Percentiles rank a stretch among this genome's conserved stretches.
Conservation (phyloP, 1,140 invertebrate species). For the Drosophila tristis region DNA sequence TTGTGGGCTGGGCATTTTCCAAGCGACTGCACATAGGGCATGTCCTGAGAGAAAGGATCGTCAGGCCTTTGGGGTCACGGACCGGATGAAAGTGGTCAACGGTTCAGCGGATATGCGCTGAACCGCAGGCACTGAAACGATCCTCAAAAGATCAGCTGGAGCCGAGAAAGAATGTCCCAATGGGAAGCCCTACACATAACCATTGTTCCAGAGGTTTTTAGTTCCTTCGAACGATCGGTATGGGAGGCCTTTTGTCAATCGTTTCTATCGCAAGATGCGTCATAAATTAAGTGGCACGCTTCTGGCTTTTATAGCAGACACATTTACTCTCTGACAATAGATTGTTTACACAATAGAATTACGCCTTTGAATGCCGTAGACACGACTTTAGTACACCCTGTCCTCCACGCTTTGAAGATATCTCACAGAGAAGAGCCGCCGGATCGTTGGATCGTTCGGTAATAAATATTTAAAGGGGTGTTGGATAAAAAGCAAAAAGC, state of each 20-base stretch:
- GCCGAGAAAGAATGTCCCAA: constrained; percentile 1
- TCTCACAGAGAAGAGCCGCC: too few species aligned
- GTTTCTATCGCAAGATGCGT: constrained; percentile 24
- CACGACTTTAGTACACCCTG: constrained; percentile 40
- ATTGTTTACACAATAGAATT: constrained; percentile 25
- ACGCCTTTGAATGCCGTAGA: not conserved
- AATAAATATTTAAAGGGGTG: constrained; percentile 38
- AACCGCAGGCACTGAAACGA: constrained; percentile 58
- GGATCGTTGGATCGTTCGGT: too few species aligned
- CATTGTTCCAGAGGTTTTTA: not conserved
- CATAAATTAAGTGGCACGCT: constrained; percentile 66
- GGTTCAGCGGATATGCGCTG: constrained; percentile 66
- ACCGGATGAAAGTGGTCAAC: constrained; percentile 79
- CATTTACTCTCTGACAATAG: constrained; percentile 25
- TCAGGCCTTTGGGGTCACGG: constrained; percentile 65
- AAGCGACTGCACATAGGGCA: constrained; percentile 68
- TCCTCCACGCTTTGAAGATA: not conserved
- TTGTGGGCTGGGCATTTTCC: constrained; percentile 70
- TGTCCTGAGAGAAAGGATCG: constrained; percentile 60
- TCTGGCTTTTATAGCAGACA: constrained; percentile 59
- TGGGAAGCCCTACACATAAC: too few species aligned
- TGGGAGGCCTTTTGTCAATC: constrained; percentile 39
- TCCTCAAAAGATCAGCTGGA: constrained; percentile 37
- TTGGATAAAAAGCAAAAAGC: constrained; percentile 43
- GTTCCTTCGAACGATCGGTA: not conserved